phyloP scores from a whole-genome alignment of 2,888 invertebrate species.

The Aricia artaxerxes region DNA sequence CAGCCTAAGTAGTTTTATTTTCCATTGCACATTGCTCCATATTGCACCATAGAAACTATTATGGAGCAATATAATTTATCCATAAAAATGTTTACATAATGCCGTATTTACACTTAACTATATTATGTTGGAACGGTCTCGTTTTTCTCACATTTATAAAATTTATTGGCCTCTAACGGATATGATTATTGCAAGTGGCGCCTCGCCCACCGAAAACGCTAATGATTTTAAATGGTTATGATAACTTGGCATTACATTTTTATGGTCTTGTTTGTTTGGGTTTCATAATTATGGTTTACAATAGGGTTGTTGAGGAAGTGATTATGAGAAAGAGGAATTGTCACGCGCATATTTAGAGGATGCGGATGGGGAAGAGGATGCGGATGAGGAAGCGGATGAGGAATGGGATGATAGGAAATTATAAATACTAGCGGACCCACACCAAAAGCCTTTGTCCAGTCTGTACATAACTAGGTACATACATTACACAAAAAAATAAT shows the following conservation, averaged over 20 bases:
- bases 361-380: no score
- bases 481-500: no score
- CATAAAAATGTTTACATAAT: background rate
- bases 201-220: background rate
- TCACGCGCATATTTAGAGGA: no score
- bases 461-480: no score
- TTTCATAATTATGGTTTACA: background rate
- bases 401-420: no score
- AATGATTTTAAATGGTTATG: conserved; percentile 1
- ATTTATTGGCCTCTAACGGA: background rate
- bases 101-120: background rate
- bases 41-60: background rate
- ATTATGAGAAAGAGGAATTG: no score
- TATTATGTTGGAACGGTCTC: background rate
- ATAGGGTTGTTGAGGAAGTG: no score
- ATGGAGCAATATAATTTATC: background rate
- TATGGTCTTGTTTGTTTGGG: background rate
- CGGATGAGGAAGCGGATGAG: no score
- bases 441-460: no score
- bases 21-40: background rate
- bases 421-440: no score
- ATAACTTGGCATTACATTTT: background rate
- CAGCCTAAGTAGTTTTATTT: background rate
- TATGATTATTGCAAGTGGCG: background rate
- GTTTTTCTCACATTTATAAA: background rate